These are phyloP conservation scores for Aphaenogaster rudis DNA, from an alignment of 1,140 invertebrate genomes.

Conservation along the genomic window DNA sequence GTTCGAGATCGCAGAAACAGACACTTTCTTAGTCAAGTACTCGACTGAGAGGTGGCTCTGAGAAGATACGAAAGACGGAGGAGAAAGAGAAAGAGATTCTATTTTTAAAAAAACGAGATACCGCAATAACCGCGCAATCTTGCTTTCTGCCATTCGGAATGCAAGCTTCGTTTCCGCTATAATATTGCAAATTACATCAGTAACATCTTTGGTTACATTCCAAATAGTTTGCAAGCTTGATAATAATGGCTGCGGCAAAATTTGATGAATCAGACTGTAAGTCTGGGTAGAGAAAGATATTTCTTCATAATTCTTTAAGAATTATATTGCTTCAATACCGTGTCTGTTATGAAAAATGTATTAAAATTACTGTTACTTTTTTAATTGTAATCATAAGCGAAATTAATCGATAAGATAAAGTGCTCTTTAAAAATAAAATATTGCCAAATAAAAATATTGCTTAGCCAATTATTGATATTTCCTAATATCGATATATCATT, in stretches of 20 bases:
- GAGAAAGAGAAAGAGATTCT: neutral
- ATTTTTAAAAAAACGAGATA: constrained; percentile 3
- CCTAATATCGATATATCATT: neutral
- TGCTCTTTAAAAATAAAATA: neutral
- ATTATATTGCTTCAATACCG: neutral
- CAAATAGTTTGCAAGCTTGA: constrained; percentile 11
- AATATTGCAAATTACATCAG: constrained; percentile 34
- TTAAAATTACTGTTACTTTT: neutral
- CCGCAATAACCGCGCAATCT: constrained; percentile 29
- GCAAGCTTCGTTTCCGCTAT: constrained; percentile 22
- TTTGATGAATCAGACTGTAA: neutral
- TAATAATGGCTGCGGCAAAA: neutral
- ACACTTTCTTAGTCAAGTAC: constrained; percentile 15
- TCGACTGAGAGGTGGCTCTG: neutral
- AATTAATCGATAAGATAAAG: neutral
- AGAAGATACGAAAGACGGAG: neutral
- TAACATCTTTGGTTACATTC: constrained; percentile 29
- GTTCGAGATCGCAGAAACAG: neutral
- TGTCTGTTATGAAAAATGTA: neutral
- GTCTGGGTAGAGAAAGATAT: neutral
- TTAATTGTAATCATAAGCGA: neutral
- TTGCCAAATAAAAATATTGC: neutral
- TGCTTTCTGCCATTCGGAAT: constrained; percentile 7
- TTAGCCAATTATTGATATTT: neutral
- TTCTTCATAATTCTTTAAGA: neutral